Conservation (phyloP, 2,113 vertebrate genomes). For the Myiagra hebetior region DNA sequence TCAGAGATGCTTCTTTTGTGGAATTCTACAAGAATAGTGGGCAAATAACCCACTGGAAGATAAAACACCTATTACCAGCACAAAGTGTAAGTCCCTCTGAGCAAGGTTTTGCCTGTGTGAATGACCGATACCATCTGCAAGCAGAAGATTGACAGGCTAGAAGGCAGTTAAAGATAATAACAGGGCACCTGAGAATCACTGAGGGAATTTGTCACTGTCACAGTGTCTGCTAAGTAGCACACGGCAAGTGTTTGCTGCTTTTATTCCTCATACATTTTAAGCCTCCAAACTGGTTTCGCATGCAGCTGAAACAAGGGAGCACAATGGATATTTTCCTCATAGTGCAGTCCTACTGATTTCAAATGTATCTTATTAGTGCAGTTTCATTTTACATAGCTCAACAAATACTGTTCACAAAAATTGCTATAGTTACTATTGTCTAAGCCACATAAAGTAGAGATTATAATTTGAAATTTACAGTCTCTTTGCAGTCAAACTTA, state of each 20-base stretch:
- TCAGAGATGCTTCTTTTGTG: slow-evolving; percentile 57
- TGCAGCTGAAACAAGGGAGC: neutral
- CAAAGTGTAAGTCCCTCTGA: slow-evolving; percentile 66
- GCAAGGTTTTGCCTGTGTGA: slow-evolving; percentile 59
- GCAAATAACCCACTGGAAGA: slow-evolving; percentile 64
- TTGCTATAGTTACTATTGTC: neutral
- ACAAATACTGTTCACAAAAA: neutral
- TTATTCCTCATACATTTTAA: slow-evolving; percentile 2
- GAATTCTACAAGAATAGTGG: slow-evolving; percentile 49
- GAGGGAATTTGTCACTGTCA: slow-evolving; percentile 67
- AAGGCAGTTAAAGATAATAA: slow-evolving; percentile 69
- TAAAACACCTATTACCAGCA: slow-evolving; percentile 65
- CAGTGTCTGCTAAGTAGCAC: slow-evolving; percentile 41
- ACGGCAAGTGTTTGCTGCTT: neutral
- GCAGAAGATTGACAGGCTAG: slow-evolving; percentile 66
- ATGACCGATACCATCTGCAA: slow-evolving; percentile 68
- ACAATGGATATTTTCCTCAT: neutral
- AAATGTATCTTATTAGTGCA: neutral
- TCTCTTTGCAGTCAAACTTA: neutral
- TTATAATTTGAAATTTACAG: neutral
- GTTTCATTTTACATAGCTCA: neutral
- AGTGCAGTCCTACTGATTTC: neutral
- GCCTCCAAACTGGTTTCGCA: neutral
- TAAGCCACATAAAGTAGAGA: neutral
- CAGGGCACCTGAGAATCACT: slow-evolving; percentile 64